Percentiles rank a stretch among this genome's conserved stretches.
Evolutionary conservation across 2,797 vertebrate species (phyloP).

Genomic region (Liasis olivaceus): DNA sequence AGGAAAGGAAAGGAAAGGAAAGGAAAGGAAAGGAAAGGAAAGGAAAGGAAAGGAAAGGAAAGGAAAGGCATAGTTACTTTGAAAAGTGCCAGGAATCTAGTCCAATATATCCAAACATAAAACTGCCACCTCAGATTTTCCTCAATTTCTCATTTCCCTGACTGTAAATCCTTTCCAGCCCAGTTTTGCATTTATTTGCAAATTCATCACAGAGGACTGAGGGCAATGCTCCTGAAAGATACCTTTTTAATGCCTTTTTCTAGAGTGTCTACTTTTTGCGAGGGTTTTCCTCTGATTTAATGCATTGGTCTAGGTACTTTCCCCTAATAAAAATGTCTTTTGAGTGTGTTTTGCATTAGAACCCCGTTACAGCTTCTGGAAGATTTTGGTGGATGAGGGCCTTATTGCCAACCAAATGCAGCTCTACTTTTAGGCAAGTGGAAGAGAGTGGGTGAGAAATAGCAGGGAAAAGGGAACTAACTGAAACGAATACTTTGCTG

Average conservation of each 20-base stretch:
- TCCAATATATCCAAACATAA: background rate
- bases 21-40: background rate
- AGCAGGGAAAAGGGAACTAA: background rate
- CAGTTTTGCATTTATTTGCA: background rate
- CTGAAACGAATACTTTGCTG: background rate
- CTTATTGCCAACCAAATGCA: background rate
- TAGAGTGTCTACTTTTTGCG: background rate
- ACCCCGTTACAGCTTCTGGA: background rate
- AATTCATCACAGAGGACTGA: background rate
- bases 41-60: rapidly evolving
- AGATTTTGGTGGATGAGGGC: background rate
- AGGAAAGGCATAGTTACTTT: background rate
- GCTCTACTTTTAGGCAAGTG: background rate
- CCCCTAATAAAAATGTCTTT: background rate
- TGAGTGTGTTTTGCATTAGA: background rate
- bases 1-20: background rate
- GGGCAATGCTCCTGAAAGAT: background rate
- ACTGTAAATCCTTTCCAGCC: background rate
- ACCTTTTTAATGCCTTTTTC: background rate
- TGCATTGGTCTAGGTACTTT: background rate
- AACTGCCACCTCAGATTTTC: background rate
- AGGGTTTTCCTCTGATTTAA: background rate
- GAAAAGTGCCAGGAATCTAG: background rate
- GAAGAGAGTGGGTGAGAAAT: background rate
- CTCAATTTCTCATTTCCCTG: background rate